Conservation (phyloP, 2,797 vertebrate genomes). For the Channa striata region DNA sequence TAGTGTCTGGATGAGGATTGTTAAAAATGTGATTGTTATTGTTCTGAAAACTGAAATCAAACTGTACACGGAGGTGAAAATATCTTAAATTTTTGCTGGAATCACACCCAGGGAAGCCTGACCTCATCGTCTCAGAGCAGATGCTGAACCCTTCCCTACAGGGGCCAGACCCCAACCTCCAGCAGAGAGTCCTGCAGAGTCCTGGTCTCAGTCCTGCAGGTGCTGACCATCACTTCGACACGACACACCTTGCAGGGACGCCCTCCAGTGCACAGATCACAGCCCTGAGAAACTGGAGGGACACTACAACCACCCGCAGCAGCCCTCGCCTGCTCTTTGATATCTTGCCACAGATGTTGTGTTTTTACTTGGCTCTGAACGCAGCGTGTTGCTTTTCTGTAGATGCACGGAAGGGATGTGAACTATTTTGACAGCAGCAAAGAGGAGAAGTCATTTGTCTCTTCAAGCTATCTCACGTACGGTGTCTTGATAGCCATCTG, state of each 20-base stretch:
- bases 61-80: not conserved
- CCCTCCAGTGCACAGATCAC: not conserved
- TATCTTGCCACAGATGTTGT: not conserved
- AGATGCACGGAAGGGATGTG: not conserved
- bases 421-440: constrained; percentile 36
- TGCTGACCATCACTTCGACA: constrained; percentile 30
- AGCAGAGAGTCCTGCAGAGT: constrained; percentile 8
- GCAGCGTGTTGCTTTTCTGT: constrained; percentile 5
- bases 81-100: not conserved
- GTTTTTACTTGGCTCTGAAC: constrained; percentile 1
- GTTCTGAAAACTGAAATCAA: not conserved
- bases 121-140: constrained; percentile 6
- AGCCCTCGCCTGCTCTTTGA: not conserved
- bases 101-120: constrained; percentile 8
- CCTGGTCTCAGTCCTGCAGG: constrained; percentile 3
- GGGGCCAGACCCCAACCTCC: not conserved
- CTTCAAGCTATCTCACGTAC: constrained; percentile 14
- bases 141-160: constrained; percentile 9
- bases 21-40: too few species aligned
- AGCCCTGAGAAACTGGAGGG: not conserved
- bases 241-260: constrained; percentile 27
- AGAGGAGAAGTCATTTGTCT: constrained; percentile 48
- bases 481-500: constrained; percentile 44
- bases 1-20: too few species aligned
- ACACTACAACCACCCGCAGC: constrained; percentile 9